Evolutionary conservation across 2,797 vertebrate species (phyloP), one percentile per base, ranked within the genome.

Genomic region (Clarias pachynema): DNA sequence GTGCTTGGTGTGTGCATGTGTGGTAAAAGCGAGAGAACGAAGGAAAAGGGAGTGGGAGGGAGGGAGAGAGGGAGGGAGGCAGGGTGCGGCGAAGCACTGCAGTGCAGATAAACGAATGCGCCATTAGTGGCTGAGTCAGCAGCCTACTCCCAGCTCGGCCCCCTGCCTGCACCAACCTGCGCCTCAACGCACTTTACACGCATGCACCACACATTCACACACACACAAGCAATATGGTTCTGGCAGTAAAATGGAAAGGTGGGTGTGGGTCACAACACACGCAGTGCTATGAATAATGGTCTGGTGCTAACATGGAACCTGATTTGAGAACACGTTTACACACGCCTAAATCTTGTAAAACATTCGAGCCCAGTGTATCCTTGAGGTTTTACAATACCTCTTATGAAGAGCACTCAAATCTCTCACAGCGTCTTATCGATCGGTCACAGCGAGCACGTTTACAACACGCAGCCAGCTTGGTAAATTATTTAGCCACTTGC

Each of bases 101-200:
- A 95, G 93, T 96, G 95, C 95, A 96, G 95, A 95, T 95, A 94
- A 95, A 95, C 95, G 89, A 94, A 95, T 95, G 95, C 95, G 95
- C 93, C 94, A 95, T 91, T 90, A 91, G 89, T 92, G 93, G 91
- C 94, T 95, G 95, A 95, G 93, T 96, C 95, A 96, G 95, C 94
- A 95, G 91, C 93, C 92, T 91, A 92, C 94, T 93, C 93, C 94
- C 93, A 92, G 91, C 92, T 94, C 92, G 90, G 89, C 91, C 91
- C 84, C 73, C 85, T 87, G 91, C 91, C 91, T 94, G 91, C 87
- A 90, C 89, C 89, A 89, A 87, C 85, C 78, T 84, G 89, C 80
- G 77, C 79, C 83, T 73, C 70, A 82, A 34, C 49, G 24, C 75
- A 74, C 62, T 78, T 81, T 83, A 85, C 84, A 87, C 81, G 20